Evolutionary conservation across 2,888 invertebrate species (phyloP).

Genomic region (Scrobipalpa costella): DNA sequence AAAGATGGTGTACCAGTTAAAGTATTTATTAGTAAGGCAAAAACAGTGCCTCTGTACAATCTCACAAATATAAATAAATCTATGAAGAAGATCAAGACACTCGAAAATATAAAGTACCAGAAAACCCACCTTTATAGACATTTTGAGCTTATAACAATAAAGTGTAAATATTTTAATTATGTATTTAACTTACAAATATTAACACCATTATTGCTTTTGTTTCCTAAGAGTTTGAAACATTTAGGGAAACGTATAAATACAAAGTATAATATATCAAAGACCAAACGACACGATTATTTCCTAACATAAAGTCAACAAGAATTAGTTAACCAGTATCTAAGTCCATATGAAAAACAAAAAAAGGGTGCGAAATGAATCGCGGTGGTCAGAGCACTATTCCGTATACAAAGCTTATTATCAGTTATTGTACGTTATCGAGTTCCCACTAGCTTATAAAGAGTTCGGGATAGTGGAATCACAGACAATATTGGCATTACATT

Average conservation of each 20-base stretch:
- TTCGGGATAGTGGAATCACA: no score
- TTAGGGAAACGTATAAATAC: neutral
- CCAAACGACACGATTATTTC: no score
- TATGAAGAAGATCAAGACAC: slow-evolving; percentile 36
- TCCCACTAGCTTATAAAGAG: no score
- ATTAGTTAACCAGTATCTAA: neutral
- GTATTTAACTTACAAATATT: slow-evolving; percentile 36
- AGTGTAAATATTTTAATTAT: slow-evolving; percentile 34
- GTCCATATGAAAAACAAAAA: neutral
- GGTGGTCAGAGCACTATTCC: neutral
- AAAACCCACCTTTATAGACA: slow-evolving; percentile 34
- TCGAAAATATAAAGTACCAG: slow-evolving; percentile 23
- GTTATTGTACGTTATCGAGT: neutral
- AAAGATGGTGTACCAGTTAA: slow-evolving; percentile 27
- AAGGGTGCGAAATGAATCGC: neutral
- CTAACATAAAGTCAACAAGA: no score
- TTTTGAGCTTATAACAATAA: slow-evolving; percentile 43
- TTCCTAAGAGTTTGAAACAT: neutral
- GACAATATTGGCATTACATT: no score
- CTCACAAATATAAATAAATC: slow-evolving; percentile 43
- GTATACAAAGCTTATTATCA: neutral
- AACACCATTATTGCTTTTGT: slow-evolving; percentile 30
- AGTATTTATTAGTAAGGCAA: slow-evolving; percentile 52
- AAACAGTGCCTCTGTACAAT: slow-evolving; percentile 40
- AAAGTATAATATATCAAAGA: no score